Percentiles rank a stretch among this genome's conserved stretches.
Evolutionary conservation across 2,113 vertebrate species (phyloP).

Genomic region (Junco hyemalis): DNA sequence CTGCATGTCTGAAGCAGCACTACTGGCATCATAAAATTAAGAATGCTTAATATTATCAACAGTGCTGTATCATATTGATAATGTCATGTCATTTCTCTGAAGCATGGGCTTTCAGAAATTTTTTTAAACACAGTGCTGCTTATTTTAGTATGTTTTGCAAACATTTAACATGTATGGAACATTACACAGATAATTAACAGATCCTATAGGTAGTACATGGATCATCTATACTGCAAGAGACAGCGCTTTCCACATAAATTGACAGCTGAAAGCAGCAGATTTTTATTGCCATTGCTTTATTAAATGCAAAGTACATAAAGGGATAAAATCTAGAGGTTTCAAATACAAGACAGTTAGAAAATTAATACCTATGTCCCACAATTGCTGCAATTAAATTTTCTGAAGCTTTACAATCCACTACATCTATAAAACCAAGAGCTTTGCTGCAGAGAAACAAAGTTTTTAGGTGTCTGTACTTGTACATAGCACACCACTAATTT

Average conservation of each 20-base stretch:
- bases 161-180: not conserved
- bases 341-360: not conserved
- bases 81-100: not conserved
- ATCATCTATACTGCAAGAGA: not conserved
- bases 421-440: not conserved
- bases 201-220: not conserved
- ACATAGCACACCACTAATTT: not conserved
- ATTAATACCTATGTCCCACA: not conserved
- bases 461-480: not conserved
- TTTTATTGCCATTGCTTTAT: constrained; percentile 3
- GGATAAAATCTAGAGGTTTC: not conserved
- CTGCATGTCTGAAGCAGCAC: not conserved
- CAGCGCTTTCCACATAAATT: not conserved
- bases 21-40: not conserved
- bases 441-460: not conserved
- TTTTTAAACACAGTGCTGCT: not conserved
- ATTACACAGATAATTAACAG: not conserved
- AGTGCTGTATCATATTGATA: not conserved
- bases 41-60: not conserved
- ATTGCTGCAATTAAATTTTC: not conserved
- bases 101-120: not conserved
- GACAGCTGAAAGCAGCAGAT: not conserved
- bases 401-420: not conserved
- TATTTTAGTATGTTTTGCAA: not conserved
- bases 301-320: not conserved